phyloP scores from a whole-genome alignment of 2,113 vertebrate genomes.

The Peromyscus maniculatus region DNA sequence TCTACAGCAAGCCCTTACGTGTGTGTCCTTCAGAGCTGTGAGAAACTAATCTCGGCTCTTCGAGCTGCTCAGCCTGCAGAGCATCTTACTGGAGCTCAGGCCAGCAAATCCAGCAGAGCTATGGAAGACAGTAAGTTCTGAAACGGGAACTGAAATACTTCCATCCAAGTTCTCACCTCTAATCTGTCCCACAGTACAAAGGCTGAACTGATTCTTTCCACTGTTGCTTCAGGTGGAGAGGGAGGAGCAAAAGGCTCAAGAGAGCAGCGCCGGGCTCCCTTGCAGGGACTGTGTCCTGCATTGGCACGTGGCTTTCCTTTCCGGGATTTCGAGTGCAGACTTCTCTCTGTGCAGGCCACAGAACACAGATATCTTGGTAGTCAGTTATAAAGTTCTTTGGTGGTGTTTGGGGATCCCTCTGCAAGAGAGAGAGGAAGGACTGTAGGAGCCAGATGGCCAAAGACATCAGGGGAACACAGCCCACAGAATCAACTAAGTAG shows the following conservation, averaged over 20 bases:
- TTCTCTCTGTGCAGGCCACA: background rate
- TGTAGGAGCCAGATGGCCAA: background rate
- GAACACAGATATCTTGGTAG: background rate
- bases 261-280: no score
- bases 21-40: background rate
- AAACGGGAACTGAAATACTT: background rate
- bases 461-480: background rate
- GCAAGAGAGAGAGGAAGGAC: background rate
- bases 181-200: background rate
- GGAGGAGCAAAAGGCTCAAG: background rate
- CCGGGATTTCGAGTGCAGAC: background rate
- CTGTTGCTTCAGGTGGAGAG: background rate
- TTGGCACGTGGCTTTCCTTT: background rate
- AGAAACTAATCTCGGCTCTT: no score
- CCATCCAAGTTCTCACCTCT: background rate
- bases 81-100: background rate
- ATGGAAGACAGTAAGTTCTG: no score
- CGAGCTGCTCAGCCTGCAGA: background rate
- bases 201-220: background rate
- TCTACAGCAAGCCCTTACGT: background rate
- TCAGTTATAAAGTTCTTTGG: background rate
- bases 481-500: background rate
- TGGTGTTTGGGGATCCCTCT: background rate
- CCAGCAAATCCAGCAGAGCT: background rate
- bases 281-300: background rate